Base-by-base conservation (phyloP, 2,888 invertebrate species). In the Synanthedon vespiformis region DNA sequence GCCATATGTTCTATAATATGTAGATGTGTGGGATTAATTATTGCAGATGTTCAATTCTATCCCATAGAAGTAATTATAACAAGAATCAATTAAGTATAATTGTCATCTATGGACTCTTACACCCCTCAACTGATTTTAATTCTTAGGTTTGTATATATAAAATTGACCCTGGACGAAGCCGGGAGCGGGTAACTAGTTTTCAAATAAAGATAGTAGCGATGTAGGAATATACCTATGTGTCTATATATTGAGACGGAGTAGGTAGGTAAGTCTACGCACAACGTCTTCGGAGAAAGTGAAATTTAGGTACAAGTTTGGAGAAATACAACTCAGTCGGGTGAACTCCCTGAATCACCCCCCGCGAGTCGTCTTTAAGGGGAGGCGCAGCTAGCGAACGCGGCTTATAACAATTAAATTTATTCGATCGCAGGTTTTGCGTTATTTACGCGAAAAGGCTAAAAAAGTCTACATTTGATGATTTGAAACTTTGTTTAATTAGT, bases 341-440 rank as follows among this genome's bases (percentile, higher is more conserved):
- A 34, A 63, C 60, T 63, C 75, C 69, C 74, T 70, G 67, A 63
- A 61, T 72, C 50, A 22, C 72, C 68, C 70, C 64, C 66, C 64
- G 34, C 63, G 64, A 68, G 64, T 63, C 67, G 65, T 60, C 70
- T 63, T 63, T 52, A 10, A 34, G 55, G 56, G 51, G 69, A 80
- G 81, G 63, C 80, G 80, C 70, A 72, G 74, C 69, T 74, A 70
- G 74, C 74, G 72, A 78, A 72, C 79, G 75, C 77, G 80, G 80
- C 84, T 85, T 87, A 81, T 76, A 83, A 86, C 87, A 86, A 86
- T 87, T 86, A 85, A 84, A 82, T 85, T 84, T 84, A 82, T 83
- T 82, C 80, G 72, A 74, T 78, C 69, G 69, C 75, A 77, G 73
- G 71, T 80, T 80, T n/a, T 80, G 44, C 44, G 44, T 14, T 44